Evolutionary conservation across 2,888 invertebrate genomes (phyloP).

Genomic region (Meghimatium bilineatum): DNA sequence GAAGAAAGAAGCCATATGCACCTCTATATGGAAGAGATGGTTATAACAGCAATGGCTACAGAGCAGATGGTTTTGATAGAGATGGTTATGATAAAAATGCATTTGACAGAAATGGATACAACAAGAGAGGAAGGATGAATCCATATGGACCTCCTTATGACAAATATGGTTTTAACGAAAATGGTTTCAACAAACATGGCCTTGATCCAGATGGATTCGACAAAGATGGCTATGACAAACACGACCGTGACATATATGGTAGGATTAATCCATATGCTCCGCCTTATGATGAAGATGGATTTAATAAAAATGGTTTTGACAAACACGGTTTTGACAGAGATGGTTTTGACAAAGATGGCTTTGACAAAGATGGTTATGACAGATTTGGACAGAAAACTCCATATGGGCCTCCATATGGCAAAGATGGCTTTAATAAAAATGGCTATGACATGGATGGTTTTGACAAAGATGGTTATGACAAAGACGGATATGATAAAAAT

Average conservation of each 20-base stretch:
- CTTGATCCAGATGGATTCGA: conserved; percentile 18
- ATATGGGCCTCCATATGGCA: conserved; percentile 20
- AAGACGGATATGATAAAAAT: conserved; percentile 22
- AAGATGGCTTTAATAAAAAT: conserved; percentile 11
- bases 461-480: conserved; percentile 24
- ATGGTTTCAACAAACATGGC: conserved; percentile 18
- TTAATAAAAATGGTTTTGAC: conserved; percentile 1
- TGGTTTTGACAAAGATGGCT: conserved; percentile 33
- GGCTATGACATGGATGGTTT: conserved; percentile 19
- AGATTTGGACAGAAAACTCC: neutral
- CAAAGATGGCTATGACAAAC: conserved; percentile 17
- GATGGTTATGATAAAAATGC: conserved; percentile 30
- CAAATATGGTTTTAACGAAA: conserved; percentile 4
- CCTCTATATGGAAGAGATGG: conserved; percentile 9
- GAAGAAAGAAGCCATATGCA: conserved; percentile 3
- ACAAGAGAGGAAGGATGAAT: neutral
- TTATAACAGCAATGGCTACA: neutral
- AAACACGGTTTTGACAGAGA: conserved; percentile 27
- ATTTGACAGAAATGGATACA: conserved; percentile 15
- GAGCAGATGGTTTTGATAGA: conserved; percentile 11
- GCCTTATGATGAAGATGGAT: conserved; percentile 16
- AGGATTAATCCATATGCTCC: conserved; percentile 15
- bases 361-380: conserved; percentile 24
- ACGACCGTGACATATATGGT: conserved; percentile 2
- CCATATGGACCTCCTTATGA: conserved; percentile 20